Evolutionary conservation across 2,797 vertebrate species (phyloP).

Genomic region (Onychomys torridus): DNA sequence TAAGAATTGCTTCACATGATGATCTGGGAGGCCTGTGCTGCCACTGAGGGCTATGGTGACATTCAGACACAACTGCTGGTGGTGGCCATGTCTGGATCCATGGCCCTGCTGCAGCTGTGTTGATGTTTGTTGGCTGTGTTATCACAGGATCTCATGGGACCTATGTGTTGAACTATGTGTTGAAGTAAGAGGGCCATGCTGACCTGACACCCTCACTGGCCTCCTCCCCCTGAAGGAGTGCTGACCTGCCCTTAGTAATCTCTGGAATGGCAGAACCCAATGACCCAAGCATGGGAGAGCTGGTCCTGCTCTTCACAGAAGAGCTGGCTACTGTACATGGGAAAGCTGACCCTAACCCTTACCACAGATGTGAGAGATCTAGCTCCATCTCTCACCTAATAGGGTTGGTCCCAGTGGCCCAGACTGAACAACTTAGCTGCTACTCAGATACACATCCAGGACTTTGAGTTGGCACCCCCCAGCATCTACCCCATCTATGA

Average conservation of each 20-base stretch:
- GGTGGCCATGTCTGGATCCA: background rate
- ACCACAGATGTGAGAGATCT: background rate
- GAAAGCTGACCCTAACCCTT: background rate
- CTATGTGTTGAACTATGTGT: background rate
- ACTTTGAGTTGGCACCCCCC: background rate
- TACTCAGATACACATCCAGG: background rate
- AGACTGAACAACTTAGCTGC: background rate
- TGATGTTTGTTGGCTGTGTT: background rate
- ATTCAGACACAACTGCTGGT: background rate
- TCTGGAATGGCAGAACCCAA: background rate
- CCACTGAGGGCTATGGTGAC: background rate
- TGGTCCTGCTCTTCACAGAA: background rate
- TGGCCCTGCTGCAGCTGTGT: background rate
- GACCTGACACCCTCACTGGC: background rate
- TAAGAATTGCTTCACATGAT: background rate
- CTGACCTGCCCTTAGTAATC: background rate
- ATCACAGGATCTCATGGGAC: background rate
- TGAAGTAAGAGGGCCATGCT: background rate
- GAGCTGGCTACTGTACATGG: background rate
- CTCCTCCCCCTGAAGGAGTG: accelerated
- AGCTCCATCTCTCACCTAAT: background rate
- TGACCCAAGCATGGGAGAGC: background rate
- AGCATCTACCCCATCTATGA: background rate
- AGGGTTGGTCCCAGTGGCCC: background rate
- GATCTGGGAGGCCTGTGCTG: background rate